These are phyloP conservation scores for Caenorhabditis plicata DNA, from an alignment of 2,888 invertebrate species.

Conservation along the genomic window DNA sequence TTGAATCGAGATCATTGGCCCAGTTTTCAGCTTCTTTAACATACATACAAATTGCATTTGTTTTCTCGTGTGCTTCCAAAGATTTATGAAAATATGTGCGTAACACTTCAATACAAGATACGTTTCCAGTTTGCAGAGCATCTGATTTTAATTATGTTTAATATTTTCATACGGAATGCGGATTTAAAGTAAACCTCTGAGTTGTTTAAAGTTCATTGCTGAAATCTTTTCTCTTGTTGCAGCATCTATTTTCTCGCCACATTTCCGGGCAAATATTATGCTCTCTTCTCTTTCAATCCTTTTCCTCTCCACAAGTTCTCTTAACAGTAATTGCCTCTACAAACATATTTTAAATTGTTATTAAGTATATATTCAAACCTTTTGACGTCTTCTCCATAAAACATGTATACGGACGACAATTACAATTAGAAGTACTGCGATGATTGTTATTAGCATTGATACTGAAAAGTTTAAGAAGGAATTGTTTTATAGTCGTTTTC, in stretches of 20 bases:
- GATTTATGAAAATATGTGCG: conserved; percentile 45
- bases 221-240: conserved; percentile 34
- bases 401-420: too few species aligned
- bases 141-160: too few species aligned
- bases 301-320: conserved; percentile 19
- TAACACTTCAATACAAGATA: conserved; percentile 43
- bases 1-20: conserved; percentile 50
- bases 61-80: conserved; percentile 47
- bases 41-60: conserved; percentile 53
- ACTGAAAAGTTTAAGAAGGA: too few species aligned
- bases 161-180: too few species aligned
- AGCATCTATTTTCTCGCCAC: conserved; percentile 18
- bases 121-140: conserved; percentile 38
- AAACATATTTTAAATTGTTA: too few species aligned
- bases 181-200: too few species aligned
- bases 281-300: conserved; percentile 32
- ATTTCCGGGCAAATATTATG: conserved; percentile 25
- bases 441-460: too few species aligned
- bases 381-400: too few species aligned
- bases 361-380: too few species aligned
- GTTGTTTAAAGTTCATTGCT: conserved; percentile 32
- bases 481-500: too few species aligned
- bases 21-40: conserved; percentile 51
- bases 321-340: too few species aligned
- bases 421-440: too few species aligned